Percentiles rank a stretch among this genome's conserved stretches.
phyloP scores from a whole-genome alignment of 2,113 vertebrate species.

The Montifringilla adamsi region DNA sequence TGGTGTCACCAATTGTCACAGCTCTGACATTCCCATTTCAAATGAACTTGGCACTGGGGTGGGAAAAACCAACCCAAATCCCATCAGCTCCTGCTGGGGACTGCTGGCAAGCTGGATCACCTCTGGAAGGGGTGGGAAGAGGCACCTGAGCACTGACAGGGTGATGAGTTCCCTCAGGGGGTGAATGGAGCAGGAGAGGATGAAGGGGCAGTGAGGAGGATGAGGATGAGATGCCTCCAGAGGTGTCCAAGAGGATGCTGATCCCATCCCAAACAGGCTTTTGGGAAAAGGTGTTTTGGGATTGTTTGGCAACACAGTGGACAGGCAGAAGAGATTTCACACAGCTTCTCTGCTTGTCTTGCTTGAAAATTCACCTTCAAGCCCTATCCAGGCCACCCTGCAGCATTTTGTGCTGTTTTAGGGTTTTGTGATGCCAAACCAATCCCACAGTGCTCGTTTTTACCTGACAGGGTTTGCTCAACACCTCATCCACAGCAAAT shows the following conservation, averaged over 20 bases:
- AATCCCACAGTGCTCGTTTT: fast-evolving
- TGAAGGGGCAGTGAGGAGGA: fast-evolving
- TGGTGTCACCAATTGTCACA: fast-evolving
- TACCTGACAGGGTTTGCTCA: background rate
- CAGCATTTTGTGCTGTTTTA: background rate
- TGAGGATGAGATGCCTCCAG: background rate
- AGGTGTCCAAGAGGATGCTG: background rate
- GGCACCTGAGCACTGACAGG: background rate
- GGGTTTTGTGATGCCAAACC: background rate
- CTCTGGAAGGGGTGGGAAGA: background rate
- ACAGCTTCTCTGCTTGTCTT: background rate
- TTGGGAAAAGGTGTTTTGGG: background rate
- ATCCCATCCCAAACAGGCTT: fast-evolving
- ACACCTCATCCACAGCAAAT: background rate
- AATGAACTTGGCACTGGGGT: background rate
- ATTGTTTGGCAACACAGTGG: background rate
- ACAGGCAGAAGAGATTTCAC: fast-evolving
- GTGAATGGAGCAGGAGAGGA: background rate
- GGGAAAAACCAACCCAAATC: background rate
- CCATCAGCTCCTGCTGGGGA: background rate
- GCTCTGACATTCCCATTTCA: background rate
- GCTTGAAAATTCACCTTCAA: background rate
- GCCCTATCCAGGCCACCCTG: fast-evolving
- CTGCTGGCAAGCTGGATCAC: fast-evolving
- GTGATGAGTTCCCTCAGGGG: fast-evolving